phyloP scores from a whole-genome alignment of 2,113 vertebrate genomes.

The Callithrix jacchus region DNA sequence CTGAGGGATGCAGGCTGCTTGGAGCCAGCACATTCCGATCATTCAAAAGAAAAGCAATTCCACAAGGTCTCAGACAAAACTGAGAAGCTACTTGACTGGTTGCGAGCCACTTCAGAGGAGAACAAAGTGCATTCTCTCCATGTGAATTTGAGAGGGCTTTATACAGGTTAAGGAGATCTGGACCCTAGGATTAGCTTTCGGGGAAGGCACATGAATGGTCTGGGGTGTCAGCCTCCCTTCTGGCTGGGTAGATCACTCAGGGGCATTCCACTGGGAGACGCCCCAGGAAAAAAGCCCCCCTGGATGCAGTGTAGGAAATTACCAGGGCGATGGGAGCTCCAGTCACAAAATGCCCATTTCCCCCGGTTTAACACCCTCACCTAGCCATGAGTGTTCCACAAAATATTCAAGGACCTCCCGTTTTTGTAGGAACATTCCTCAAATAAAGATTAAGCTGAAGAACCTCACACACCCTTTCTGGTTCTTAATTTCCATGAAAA shows the following conservation, averaged over 20 bases:
- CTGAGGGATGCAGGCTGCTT: not conserved
- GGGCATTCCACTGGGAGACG: fast-evolving
- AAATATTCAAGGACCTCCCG: not conserved
- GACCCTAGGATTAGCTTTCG: no score
- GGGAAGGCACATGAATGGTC: fast-evolving
- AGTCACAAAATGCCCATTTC: fast-evolving
- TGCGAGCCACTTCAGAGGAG: not conserved
- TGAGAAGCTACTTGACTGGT: not conserved
- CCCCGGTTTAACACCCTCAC: fast-evolving
- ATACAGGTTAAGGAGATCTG: not conserved
- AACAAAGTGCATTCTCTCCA: not conserved
- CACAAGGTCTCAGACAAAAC: not conserved
- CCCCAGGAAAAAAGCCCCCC: not conserved
- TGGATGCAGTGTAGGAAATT: fast-evolving
- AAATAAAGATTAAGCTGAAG: not conserved
- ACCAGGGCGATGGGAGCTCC: fast-evolving
- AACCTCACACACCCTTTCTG: not conserved
- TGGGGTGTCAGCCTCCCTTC: not conserved
- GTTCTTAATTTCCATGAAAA: not conserved
- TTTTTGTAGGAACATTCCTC: not conserved
- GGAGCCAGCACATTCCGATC: not conserved
- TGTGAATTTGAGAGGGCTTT: not conserved
- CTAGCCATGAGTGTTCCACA: fast-evolving
- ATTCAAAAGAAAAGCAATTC: not conserved
- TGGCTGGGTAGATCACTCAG: not conserved